Evolutionary conservation across 1,140 invertebrate genomes (phyloP).

Genomic region (Cherax destructor): DNA sequence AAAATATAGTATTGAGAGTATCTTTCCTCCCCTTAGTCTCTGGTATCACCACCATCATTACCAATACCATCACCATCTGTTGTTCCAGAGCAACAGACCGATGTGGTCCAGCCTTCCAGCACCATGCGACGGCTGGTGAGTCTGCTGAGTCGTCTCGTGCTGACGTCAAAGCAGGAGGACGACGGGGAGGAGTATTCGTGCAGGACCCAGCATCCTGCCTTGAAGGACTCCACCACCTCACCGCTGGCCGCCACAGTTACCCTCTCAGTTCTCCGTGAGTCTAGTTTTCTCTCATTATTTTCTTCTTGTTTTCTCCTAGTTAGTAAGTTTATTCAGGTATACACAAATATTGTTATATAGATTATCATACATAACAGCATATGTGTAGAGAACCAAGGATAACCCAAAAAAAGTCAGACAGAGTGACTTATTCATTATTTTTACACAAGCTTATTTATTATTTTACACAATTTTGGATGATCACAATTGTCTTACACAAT

Average conservation of each 20-base stretch:
- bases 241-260: constrained; percentile 23
- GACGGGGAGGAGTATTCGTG: constrained; percentile 29
- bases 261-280: constrained; percentile 57
- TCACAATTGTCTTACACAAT: no score
- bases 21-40: neutral
- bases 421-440: no score
- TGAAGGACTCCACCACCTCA: neutral
- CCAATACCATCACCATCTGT: neutral
- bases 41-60: neutral
- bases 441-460: no score
- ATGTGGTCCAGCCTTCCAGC: neutral
- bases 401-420: no score
- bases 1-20: neutral
- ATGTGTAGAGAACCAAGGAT: no score
- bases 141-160: constrained; percentile 10
- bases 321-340: no score
- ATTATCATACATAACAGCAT: no score
- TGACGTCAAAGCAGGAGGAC: constrained; percentile 1
- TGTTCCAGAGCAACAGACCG: constrained; percentile 20
- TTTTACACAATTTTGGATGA: no score
- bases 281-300: no score
- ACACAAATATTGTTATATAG: no score
- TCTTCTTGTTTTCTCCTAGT: no score
- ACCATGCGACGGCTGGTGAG: neutral
- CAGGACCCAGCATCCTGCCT: constrained; percentile 28